Conservation (phyloP, 2,888 invertebrate species). For the Euspilapteryx auroguttella region DNA sequence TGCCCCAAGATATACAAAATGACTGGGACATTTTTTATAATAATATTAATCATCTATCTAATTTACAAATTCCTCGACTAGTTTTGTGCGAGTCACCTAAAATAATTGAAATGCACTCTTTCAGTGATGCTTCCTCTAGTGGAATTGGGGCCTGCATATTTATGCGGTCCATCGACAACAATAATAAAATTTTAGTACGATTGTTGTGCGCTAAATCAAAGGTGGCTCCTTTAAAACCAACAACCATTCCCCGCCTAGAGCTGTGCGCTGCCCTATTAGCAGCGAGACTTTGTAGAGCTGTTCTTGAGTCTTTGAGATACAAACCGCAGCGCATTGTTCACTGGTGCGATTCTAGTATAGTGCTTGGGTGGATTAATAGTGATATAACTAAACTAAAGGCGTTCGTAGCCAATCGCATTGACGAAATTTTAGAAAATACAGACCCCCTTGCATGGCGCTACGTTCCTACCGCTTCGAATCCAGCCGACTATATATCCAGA, state of each 20-base stretch:
- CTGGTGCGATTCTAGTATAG: slow-evolving; percentile 11
- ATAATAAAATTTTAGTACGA: slow-evolving; percentile 5
- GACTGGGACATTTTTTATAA: slow-evolving; percentile 10
- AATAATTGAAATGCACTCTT: slow-evolving; percentile 12
- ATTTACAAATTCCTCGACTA: neutral
- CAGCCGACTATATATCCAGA: slow-evolving; percentile 7
- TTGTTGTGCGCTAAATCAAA: slow-evolving; percentile 12
- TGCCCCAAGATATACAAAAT: slow-evolving; percentile 8
- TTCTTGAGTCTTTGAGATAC: slow-evolving; percentile 6
- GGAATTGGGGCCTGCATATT: slow-evolving; percentile 15
- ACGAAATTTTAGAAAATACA: slow-evolving; percentile 8
- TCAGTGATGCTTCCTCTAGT: slow-evolving; percentile 12
- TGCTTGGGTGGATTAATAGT: slow-evolving; percentile 8
- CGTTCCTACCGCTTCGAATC: slow-evolving; percentile 6
- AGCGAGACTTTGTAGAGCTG: slow-evolving; percentile 7
- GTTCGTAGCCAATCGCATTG: slow-evolving; percentile 9
- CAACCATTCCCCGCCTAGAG: slow-evolving; percentile 14
- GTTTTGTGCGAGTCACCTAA: neutral
- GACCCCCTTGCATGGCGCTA: slow-evolving; percentile 6
- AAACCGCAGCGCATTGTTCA: slow-evolving; percentile 4
- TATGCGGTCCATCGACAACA: slow-evolving; percentile 7
- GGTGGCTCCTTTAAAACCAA: slow-evolving; percentile 12
- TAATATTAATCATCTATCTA: slow-evolving; percentile 3
- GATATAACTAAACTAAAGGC: slow-evolving; percentile 7
- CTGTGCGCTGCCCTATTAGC: slow-evolving; percentile 12